Evolutionary conservation across 2,888 invertebrate genomes (phyloP), one percentile per base, ranked within the genome.

Genomic region (Chrysolina haemoptera): DNA sequence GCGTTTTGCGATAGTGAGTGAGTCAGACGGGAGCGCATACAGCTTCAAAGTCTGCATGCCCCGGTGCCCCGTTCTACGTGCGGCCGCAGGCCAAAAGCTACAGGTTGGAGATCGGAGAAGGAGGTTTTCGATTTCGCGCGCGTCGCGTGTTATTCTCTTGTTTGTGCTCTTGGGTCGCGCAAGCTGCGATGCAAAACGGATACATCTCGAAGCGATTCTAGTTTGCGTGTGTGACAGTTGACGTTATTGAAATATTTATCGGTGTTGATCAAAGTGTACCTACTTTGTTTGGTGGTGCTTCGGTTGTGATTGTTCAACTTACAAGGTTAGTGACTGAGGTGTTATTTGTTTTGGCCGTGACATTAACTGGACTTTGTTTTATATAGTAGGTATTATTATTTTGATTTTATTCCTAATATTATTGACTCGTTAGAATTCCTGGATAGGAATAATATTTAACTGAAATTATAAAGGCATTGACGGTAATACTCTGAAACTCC

Each of bases 91-190:
- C 68, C 71, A 68, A 68, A 78, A 83, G 83, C 84, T 81, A 84
- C 84, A 84, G 84, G 84, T 84, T 84, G 84, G 75, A 78, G 72
- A 63, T 70, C 43, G 43, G 62, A 67, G 66, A 71, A 76, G 74
- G 68, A 68, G 71, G 48, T 46, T 62, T 68, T 74, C 76, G 46
- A 69, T 71, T 78, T 71, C 74, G 71, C 18, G 64, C 55, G 62
- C 73, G 35, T 50, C 62, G 68, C 68, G 75, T 69, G 62, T 22
- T 69, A 43, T 59, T 41, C 59, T 68, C 55, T 40, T 59, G 53
- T 69, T 62, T 59, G 59, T 62, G 62, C 10, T 69, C 43, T 12
- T 14, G n/a, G 67, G 16, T 53, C n/a, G 41, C 55, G 59, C 16
- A 35, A 20, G 53, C 20, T 20, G 12, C 20, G 20, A 53, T 35